These are phyloP conservation scores for Agrilus biguttatus DNA, from an alignment of 2,888 invertebrate genomes.

Conservation along the genomic window DNA sequence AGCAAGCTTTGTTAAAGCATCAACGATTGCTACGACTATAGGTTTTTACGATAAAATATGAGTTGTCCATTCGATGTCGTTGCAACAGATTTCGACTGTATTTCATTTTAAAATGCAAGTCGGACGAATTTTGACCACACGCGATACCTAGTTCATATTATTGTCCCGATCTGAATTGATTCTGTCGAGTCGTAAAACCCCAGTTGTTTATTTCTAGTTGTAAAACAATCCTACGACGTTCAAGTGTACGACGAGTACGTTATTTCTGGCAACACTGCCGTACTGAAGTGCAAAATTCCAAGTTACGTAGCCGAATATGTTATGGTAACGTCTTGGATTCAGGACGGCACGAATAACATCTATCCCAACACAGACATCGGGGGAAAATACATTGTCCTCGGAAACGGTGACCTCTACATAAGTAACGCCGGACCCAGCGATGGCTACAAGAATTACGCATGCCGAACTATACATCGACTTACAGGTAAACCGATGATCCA, in stretches of 20 bases:
- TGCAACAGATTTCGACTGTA: too few relatives aligned
- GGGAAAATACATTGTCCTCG: slow-evolving; percentile 62
- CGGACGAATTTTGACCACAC: too few relatives aligned
- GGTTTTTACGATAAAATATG: too few relatives aligned
- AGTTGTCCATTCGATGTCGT: too few relatives aligned
- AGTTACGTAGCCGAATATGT: slow-evolving; percentile 79
- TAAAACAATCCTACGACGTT: slow-evolving; percentile 75
- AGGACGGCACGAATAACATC: slow-evolving; percentile 66
- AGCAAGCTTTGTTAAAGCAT: too few relatives aligned
- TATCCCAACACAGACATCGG: slow-evolving; percentile 61
- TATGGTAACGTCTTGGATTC: slow-evolving; percentile 79
- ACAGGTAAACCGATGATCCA: slow-evolving; percentile 35
- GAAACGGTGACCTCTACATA: slow-evolving; percentile 74
- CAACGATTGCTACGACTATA: too few relatives aligned
- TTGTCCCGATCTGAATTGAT: too few relatives aligned
- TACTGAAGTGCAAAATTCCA: slow-evolving; percentile 80
- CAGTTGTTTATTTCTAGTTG: slow-evolving; percentile 42
- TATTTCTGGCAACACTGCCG: slow-evolving; percentile 79
- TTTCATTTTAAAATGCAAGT: too few relatives aligned
- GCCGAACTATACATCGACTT: slow-evolving; percentile 66
- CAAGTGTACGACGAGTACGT: slow-evolving; percentile 86
- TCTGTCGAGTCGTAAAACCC: too few relatives aligned
- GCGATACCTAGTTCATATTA: too few relatives aligned
- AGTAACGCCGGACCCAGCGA: slow-evolving; percentile 64
- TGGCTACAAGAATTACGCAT: slow-evolving; percentile 66